phyloP scores from a whole-genome alignment of 2,113 vertebrate genomes.

The Donacobius atricapilla region DNA sequence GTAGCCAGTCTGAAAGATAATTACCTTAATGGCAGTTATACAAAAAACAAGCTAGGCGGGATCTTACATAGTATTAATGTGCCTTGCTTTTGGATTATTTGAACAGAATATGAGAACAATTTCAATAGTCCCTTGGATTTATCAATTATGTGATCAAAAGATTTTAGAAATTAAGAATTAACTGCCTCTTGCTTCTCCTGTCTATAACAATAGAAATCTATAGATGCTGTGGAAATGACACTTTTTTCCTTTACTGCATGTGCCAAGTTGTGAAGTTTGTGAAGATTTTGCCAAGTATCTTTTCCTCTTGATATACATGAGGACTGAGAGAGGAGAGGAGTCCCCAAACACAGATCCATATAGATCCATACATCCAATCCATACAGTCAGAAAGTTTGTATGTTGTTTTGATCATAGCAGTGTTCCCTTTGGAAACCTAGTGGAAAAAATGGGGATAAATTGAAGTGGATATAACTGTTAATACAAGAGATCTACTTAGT shows the following conservation, averaged over 20 bases:
- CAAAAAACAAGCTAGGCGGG: neutral
- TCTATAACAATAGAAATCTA: neutral
- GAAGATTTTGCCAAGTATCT: neutral
- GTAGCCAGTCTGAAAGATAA: neutral
- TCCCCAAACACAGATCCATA: neutral
- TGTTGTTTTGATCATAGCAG: accelerated
- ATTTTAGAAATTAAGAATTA: neutral
- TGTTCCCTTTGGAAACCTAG: neutral
- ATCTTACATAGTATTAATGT: neutral
- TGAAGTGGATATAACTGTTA: neutral
- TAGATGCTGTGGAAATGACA: neutral
- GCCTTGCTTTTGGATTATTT: neutral
- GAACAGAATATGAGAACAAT: neutral
- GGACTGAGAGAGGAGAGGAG: neutral
- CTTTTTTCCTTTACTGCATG: neutral
- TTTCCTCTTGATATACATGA: neutral
- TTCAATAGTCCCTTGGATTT: neutral
- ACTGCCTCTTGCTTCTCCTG: neutral
- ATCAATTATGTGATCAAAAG: neutral
- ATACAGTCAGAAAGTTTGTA: neutral
- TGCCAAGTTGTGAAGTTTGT: neutral
- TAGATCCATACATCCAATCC: no score
- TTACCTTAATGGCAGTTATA: neutral
- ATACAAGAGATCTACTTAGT: neutral
- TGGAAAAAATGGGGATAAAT: neutral